Base-by-base conservation (phyloP, 2,888 invertebrate genomes). In the Ceratothoa steindachneri region DNA sequence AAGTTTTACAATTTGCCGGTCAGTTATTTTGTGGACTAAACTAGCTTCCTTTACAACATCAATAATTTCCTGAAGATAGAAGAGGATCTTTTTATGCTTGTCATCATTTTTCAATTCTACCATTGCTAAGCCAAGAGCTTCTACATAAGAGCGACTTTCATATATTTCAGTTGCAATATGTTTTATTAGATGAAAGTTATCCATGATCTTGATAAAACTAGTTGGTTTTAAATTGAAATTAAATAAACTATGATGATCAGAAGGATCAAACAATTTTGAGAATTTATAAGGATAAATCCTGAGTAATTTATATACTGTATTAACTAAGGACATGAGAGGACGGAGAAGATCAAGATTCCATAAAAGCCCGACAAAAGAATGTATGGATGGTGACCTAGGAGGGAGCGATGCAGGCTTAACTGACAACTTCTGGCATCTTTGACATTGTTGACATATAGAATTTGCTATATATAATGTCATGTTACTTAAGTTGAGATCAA, bases 381-480 rank as follows among this genome's bases (percentile, higher is more conserved):
- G 19, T 1, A 24, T 24, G 19, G 60, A 60, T 24, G 60, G 60
- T 9, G 27, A 24, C 24, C 60, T 60, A 24, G 60, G 60, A 24
- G 60, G 60, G n/a, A 60, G 24, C 1, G 60, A 60, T 22, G 60
- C 60, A 22, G 19, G 60, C 60, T 22, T 60, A 24, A 60, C 60
- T 24, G 60, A 60, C 12, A 60, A 24, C 12, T 60, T 60, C 24
- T 60, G 60, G 24, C 60, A 60, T 24, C 60, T 60, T 60, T 15
- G 24, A 7, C 60, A 60, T 60, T 60, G 60, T 60, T 60, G 60
- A 7, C 60, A 60, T 24, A 60, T n/a, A 24, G 60, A 60, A 60
- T 60, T 60, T 60, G 60, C 60, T 22, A 60, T 60, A 60, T 60
- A 60, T 9, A 60, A 24, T 22, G 60, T 60, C 60, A 60, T 60